Evolutionary conservation across 2,888 invertebrate genomes (phyloP).

Genomic region (Drosophila anomalata): DNA sequence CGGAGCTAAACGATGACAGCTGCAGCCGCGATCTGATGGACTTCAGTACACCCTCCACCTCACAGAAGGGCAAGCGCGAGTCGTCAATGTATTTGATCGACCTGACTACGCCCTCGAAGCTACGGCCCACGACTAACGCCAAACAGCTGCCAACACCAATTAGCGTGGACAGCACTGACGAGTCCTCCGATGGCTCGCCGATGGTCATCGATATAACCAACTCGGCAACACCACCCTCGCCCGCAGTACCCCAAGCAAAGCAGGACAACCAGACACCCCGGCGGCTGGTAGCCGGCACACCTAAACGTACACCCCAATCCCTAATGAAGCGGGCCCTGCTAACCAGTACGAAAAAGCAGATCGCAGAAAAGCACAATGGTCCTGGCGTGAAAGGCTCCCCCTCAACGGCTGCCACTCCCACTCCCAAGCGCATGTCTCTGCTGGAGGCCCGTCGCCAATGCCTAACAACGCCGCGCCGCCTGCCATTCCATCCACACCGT

Average conservation of each 20-base stretch:
- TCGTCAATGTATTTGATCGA: constrained; percentile 82
- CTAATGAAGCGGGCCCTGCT: constrained; percentile 79
- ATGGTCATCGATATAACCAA: constrained; percentile 72
- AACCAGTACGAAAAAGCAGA: constrained; percentile 80
- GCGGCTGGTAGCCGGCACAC: constrained; percentile 28
- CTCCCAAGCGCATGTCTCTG: constrained; percentile 34
- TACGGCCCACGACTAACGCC: constrained; percentile 36
- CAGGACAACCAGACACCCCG: constrained; percentile 48
- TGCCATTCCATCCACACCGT: constrained; percentile 43
- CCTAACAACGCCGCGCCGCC: constrained; percentile 59
- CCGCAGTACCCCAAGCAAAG: background rate
- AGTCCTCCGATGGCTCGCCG: constrained; percentile 52
- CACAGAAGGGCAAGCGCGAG: constrained; percentile 53
- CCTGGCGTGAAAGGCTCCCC: background rate
- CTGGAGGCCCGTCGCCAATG: constrained; percentile 53
- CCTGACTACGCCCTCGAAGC: constrained; percentile 78
- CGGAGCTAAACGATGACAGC: constrained; percentile 65
- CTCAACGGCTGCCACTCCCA: constrained; percentile 25
- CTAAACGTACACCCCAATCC: constrained; percentile 75
- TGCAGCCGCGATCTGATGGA: constrained; percentile 65
- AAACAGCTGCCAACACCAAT: constrained; percentile 54
- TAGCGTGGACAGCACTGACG: constrained; percentile 69
- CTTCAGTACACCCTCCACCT: constrained; percentile 75
- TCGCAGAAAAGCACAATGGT: constrained; percentile 22
- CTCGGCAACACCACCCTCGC: constrained; percentile 37